Base-by-base conservation (phyloP, 2,797 vertebrate species). In the Phalanger gymnotis region DNA sequence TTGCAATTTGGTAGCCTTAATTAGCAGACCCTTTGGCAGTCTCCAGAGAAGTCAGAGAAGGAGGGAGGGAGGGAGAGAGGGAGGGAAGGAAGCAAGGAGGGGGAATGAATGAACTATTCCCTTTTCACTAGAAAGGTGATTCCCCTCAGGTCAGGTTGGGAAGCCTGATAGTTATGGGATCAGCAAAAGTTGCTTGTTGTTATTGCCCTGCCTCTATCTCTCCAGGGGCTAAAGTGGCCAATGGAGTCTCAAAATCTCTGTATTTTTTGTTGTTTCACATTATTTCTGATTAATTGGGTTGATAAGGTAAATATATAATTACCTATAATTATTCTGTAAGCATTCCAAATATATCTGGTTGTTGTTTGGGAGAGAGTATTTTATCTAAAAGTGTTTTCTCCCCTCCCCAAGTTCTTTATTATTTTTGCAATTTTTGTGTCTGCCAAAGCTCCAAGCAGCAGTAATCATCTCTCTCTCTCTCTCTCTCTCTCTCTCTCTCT, bases 1-100 rank as follows among this genome's bases (percentile, higher is more conserved):
- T 91, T 81, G 95, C 92, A 94, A 53, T 95, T 96, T 94, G 81
- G 93, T 96, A 53, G 90, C 92, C 95, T 27, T 92, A 94, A 94
- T 93, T 54, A 93, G 94, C 92, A 93, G 57, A 40, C 92, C 22
- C 0, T 7, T 93, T 92, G 81, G 87, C 90, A 0, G 92, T 94
- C 96, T 93, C 93, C 53, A 95, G 94, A 93, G 73, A 87, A 7
- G 0, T n/a, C 51, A 54, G 73, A 90, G 56, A 81, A 22, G n/a
- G 31, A 34, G 34, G 34, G 66, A 73, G 30, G 34, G n/a, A n/a
- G 16, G n/a, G 31, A 34, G 34, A 14, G 66, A 73, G 30, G 34
- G n/a, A n/a, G 16, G n/a, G 66, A 73, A 73, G 34, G n/a, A 73
- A n/a, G n/a, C n/a, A 55, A 22, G 66, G 61, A 66, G 61, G 16